phyloP scores from a whole-genome alignment of 2,797 vertebrate genomes.

The Pempheris klunzingeri region DNA sequence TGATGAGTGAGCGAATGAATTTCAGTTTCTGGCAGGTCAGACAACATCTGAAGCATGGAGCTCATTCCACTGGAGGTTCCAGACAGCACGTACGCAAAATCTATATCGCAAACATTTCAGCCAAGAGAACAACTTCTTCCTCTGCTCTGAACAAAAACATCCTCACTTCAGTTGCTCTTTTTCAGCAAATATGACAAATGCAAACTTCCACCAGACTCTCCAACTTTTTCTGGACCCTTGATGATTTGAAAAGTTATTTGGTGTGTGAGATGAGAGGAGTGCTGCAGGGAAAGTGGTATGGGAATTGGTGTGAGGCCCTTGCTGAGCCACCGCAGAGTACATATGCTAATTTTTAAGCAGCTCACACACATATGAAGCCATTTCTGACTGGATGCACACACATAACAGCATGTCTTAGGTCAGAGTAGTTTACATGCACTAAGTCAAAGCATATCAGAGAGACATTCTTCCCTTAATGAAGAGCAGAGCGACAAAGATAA shows the following conservation, averaged over 20 bases:
- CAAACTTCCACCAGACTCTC: constrained; percentile 46
- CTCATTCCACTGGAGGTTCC: constrained; percentile 27
- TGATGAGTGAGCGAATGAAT: constrained; percentile 43
- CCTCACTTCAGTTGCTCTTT: constrained; percentile 39
- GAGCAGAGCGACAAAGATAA: constrained; percentile 18
- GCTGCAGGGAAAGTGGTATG: constrained; percentile 54
- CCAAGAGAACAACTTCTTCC: constrained; percentile 39
- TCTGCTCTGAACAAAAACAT: constrained; percentile 49
- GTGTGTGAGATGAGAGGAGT: constrained; percentile 50
- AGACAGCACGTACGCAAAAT: constrained; percentile 64
- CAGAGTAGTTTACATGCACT: constrained; percentile 37
- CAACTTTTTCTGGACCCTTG: constrained; percentile 44
- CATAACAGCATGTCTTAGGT: constrained; percentile 22
- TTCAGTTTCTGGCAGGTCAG: constrained; percentile 42
- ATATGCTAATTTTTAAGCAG: constrained; percentile 61
- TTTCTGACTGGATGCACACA: constrained; percentile 23
- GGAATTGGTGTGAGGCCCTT: constrained; percentile 39
- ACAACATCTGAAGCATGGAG: constrained; percentile 40
- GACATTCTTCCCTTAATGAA: constrained; percentile 4
- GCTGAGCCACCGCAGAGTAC: constrained; percentile 40
- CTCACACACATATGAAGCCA: constrained; percentile 26
- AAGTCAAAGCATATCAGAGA: constrained; percentile 48
- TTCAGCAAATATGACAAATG: constrained; percentile 43
- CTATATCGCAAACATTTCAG: constrained; percentile 67
- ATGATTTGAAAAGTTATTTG: constrained; percentile 57